A percentile compares a stretch with the other conserved stretches of the same genome.
Conservation (phyloP, 2,888 invertebrate genomes). For the Luffia ferchaultella region DNA sequence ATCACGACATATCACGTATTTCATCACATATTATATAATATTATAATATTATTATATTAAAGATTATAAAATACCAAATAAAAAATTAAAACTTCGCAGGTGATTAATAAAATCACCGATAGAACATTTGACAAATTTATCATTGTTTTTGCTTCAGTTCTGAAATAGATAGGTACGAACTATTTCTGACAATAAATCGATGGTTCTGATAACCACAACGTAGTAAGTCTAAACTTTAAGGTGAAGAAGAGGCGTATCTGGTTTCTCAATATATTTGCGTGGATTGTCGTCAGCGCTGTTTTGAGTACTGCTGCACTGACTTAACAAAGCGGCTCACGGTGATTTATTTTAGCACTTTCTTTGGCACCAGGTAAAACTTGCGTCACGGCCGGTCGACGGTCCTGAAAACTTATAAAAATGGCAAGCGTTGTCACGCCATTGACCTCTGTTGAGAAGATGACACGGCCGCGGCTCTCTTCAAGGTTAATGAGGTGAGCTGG, state of each 20-base stretch:
- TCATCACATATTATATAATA: too few species aligned
- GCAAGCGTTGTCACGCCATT: conserved; percentile 28
- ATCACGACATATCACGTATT: too few species aligned
- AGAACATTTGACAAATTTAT: too few species aligned
- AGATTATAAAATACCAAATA: too few species aligned
- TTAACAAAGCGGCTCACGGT: conserved; percentile 17
- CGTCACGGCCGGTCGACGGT: conserved; percentile 47
- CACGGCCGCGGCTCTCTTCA: conserved; percentile 16
- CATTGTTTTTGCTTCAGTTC: too few species aligned
- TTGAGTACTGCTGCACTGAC: conserved; percentile 29
- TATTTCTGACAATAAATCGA: too few species aligned
- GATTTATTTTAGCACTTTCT: conserved; percentile 25
- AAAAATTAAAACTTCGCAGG: too few species aligned
- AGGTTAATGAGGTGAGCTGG: conserved; percentile 16
- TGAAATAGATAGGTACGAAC: background rate
- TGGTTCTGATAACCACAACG: too few species aligned
- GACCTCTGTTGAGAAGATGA: conserved; percentile 30
- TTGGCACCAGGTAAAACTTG: conserved; percentile 18
- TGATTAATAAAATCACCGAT: too few species aligned
- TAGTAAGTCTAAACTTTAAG: too few species aligned
- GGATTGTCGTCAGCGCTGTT: background rate
- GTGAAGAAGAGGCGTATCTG: background rate
- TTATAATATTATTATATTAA: too few species aligned
- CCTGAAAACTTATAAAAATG: conserved; percentile 33
- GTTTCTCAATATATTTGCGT: background rate